phyloP scores from a whole-genome alignment of 2,797 vertebrate genomes.

The Pseudomugil tenellus region DNA sequence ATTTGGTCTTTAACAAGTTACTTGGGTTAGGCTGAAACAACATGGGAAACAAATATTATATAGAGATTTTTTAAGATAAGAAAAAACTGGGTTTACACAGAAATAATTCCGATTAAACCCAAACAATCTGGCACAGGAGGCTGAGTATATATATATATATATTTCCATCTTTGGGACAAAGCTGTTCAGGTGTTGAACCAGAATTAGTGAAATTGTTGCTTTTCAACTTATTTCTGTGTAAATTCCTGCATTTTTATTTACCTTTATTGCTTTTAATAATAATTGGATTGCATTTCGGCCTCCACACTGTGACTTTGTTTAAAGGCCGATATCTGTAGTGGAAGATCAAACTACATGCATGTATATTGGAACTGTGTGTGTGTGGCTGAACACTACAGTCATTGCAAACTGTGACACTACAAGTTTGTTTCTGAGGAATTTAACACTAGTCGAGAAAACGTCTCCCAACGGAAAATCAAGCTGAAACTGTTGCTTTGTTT shows the following conservation, averaged over 20 bases:
- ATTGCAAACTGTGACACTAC: conserved; percentile 61
- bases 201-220: neutral
- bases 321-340: conserved; percentile 38
- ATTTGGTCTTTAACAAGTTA: conserved; percentile 49
- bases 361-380: conserved; percentile 31
- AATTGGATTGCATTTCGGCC: neutral
- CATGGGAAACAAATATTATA: neutral
- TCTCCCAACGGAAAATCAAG: neutral
- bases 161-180: neutral
- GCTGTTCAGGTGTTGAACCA: neutral
- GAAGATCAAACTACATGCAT: conserved; percentile 37
- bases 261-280: neutral
- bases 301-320: conserved; percentile 20
- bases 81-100: conserved; percentile 34
- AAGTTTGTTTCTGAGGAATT: conserved; percentile 21
- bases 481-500: conserved; percentile 6
- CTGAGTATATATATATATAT: no score
- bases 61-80: neutral
- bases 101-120: conserved; percentile 8
- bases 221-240: conserved; percentile 29
- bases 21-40: conserved; percentile 11
- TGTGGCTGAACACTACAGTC: conserved; percentile 45
- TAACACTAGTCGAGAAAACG: conserved; percentile 21
- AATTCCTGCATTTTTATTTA: neutral
- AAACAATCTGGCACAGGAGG: no score